phyloP scores from a whole-genome alignment of 35 echinoderm and acorn worm species.

The Ptychodera flava region DNA sequence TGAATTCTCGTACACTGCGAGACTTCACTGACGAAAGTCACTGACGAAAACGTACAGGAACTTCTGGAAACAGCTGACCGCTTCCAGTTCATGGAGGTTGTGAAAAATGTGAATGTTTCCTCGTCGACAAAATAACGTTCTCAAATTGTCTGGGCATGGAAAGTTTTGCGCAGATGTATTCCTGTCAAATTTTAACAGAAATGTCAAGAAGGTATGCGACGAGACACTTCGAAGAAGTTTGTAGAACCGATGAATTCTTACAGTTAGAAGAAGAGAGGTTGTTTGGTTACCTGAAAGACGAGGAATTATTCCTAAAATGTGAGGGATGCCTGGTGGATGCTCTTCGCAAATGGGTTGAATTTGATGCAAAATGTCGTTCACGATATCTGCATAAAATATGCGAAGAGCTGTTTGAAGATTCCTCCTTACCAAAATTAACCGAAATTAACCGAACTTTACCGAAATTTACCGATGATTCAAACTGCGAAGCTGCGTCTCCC shows the following conservation, averaged over 20 bases:
- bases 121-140: not conserved
- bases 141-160: not conserved
- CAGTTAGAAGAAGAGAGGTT: not conserved
- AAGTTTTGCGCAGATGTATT: not conserved
- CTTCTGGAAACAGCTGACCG: not conserved
- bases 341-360: not conserved
- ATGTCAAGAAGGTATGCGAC: not conserved
- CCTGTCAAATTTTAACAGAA: not conserved
- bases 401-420: not conserved
- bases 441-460: not conserved
- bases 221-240: not conserved
- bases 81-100: not conserved
- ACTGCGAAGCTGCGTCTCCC: too few relatives aligned
- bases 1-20: not conserved
- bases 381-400: not conserved
- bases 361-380: not conserved
- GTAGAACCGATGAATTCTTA: not conserved
- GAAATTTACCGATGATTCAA: not conserved
- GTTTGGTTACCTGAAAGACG: not conserved
- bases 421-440: not conserved
- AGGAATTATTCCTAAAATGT: not conserved
- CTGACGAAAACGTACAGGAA: not conserved
- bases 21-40: not conserved
- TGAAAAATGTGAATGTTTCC: not conserved
- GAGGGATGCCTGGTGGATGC: not conserved